phyloP scores from a whole-genome alignment of 2,888 invertebrate genomes.

The Philaethria dido region DNA sequence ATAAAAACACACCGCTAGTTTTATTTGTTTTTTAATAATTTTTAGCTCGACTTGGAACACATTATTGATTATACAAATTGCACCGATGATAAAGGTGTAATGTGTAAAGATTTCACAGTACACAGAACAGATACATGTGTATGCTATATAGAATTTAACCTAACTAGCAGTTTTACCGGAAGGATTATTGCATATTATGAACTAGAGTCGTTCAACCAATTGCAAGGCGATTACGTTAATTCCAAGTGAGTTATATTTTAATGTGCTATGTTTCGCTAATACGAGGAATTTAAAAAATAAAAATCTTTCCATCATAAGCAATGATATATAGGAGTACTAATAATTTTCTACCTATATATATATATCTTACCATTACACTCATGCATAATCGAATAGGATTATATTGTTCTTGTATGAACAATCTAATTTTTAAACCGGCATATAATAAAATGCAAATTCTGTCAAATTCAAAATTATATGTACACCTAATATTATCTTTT shows the following conservation, averaged over 20 bases:
- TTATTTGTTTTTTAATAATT: not conserved
- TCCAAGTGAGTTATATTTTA: slow-evolving; percentile 35
- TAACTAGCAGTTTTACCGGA: slow-evolving; percentile 28
- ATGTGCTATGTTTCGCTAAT: not conserved
- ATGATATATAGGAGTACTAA: too few relatives aligned
- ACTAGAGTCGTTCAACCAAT: slow-evolving; percentile 38
- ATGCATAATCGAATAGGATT: too few relatives aligned
- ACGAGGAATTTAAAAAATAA: not conserved
- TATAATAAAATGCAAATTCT: too few relatives aligned
- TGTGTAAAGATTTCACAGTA: slow-evolving; percentile 12
- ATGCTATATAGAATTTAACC: slow-evolving; percentile 22
- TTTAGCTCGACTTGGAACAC: slow-evolving; percentile 19
- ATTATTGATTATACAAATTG: slow-evolving; percentile 33
- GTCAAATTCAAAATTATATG: too few relatives aligned
- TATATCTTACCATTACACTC: too few relatives aligned
- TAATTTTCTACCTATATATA: too few relatives aligned
- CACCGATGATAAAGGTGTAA: not conserved
- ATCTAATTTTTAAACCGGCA: too few relatives aligned
- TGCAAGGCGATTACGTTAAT: slow-evolving; percentile 28
- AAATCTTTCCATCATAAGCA: not conserved
- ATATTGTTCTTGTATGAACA: too few relatives aligned
- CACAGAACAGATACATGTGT: not conserved
- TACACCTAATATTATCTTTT: too few relatives aligned
- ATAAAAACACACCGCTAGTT: not conserved
- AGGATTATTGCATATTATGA: slow-evolving; percentile 40